Base-by-base conservation (phyloP, 2,797 vertebrate genomes). In the Sebastolobus alascanus region DNA sequence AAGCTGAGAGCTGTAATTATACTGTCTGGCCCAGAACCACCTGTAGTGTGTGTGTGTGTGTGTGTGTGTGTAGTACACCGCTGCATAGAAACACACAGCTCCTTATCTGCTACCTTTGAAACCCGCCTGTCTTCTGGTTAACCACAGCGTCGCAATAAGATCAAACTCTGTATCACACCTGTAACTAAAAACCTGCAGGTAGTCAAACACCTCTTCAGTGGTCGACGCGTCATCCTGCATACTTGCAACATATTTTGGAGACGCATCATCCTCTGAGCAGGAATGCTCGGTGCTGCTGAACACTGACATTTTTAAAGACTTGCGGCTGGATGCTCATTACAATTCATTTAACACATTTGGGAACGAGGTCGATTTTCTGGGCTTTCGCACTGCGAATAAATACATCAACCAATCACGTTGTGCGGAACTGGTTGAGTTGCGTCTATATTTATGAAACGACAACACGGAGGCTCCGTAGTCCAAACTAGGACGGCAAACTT, bases 1-100 rank as follows among this genome's bases (percentile, higher is more conserved):
- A 69, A 79, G 29, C 73, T 67, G 16, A 74, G 80, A 82, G 73
- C 80, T 86, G 77, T 87, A 90, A 88, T 90, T 90, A 90, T 58
- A 83, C 80, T 56, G 80, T 91, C 87, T 90, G 68, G 83, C 38
- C 77, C 52, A 54, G 60, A 87, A 84, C 74, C 79, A 85, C 82
- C 83, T 88, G 87, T 75, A 37, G 6, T 68, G 76, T 78, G 79
- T 75, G 79, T 75, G 79, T 83, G 76, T 75, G 73, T 46, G 63
- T 73, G 80, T 77, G 55, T 61, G 59, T 75, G 66, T 52, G 83
- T 46, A 11, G 31, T 72, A 84, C 59, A 84, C 77, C 22, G 31
- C 75, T 50, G 56, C 68, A 60, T 73, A 6, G 66, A 55, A 12
- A 84, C 77, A 66, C 77, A 85, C 66, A 73, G 40, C 70, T 79